Percentiles rank a stretch among this genome's conserved stretches.
phyloP scores from a whole-genome alignment of 2,113 vertebrate genomes.

The Peromyscus californicus region DNA sequence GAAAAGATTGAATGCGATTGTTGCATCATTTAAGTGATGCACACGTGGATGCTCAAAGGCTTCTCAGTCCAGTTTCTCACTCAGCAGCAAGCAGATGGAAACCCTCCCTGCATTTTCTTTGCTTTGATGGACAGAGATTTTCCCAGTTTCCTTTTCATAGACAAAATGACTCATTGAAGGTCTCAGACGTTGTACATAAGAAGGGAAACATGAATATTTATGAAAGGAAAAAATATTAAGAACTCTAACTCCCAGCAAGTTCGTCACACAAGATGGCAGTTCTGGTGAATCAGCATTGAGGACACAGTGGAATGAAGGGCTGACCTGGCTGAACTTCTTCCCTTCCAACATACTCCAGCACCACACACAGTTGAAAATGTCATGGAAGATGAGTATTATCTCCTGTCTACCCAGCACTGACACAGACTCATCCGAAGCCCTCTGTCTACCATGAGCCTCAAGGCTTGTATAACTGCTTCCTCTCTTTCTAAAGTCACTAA shows the following conservation, averaged over 20 bases:
- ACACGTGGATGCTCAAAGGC: background rate
- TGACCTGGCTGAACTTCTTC: background rate
- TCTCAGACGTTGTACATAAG: slow-evolving; percentile 4
- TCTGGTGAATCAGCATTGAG: background rate
- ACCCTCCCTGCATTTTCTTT: background rate
- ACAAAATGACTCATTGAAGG: background rate
- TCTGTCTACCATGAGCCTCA: background rate
- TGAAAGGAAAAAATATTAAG: background rate
- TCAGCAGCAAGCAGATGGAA: slow-evolving; percentile 18
- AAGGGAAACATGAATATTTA: background rate
- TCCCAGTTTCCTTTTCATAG: slow-evolving; percentile 40
- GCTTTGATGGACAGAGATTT: slow-evolving; percentile 52
- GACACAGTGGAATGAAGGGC: background rate
- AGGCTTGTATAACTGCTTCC: background rate
- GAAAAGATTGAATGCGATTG: background rate
- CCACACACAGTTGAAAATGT: background rate
- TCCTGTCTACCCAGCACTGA: background rate
- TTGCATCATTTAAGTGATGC: background rate
- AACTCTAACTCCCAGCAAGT: background rate
- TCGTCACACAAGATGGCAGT: background rate
- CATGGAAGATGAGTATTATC: background rate
- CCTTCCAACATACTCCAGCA: background rate
- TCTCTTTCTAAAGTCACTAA: background rate
- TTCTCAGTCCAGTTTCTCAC: background rate
- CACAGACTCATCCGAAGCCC: background rate